These are phyloP conservation scores for Rhadina sibilatrix DNA, from an alignment of 2,113 vertebrate species.

Conservation along the genomic window DNA sequence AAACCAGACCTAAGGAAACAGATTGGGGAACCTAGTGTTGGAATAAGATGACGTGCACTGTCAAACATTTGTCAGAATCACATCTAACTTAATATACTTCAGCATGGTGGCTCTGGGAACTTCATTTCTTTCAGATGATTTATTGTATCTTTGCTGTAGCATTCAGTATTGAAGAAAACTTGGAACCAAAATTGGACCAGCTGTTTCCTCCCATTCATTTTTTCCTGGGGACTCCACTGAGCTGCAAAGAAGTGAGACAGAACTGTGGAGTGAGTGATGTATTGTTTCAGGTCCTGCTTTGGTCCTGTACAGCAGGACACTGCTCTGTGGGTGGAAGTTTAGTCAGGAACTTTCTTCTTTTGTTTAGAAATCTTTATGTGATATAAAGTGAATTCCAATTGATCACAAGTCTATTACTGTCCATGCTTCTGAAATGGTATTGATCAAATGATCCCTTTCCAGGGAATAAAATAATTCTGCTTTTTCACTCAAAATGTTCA, in stretches of 20 bases:
- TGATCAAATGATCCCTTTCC: background rate
- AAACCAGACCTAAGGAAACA: background rate
- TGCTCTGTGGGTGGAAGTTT: background rate
- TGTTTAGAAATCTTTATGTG: background rate
- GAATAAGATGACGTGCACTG: background rate
- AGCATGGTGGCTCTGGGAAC: background rate
- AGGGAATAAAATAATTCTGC: background rate
- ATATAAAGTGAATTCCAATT: background rate
- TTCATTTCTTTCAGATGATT: background rate
- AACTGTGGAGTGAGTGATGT: background rate
- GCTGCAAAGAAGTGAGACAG: background rate
- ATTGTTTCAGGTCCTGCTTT: background rate
- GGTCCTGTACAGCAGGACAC: background rate
- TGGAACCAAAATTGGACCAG: background rate
- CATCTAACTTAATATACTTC: background rate
- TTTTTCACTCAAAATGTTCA: background rate
- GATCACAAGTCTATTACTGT: background rate
- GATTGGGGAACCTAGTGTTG: background rate
- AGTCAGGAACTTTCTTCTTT: background rate
- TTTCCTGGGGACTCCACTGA: background rate
- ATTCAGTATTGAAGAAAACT: background rate
- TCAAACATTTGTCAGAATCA: background rate
- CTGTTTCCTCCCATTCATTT: background rate
- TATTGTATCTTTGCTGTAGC: background rate
- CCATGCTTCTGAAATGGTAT: background rate